phyloP scores from a whole-genome alignment of 2,888 invertebrate genomes.

The Lissocephala sabroskyi region DNA sequence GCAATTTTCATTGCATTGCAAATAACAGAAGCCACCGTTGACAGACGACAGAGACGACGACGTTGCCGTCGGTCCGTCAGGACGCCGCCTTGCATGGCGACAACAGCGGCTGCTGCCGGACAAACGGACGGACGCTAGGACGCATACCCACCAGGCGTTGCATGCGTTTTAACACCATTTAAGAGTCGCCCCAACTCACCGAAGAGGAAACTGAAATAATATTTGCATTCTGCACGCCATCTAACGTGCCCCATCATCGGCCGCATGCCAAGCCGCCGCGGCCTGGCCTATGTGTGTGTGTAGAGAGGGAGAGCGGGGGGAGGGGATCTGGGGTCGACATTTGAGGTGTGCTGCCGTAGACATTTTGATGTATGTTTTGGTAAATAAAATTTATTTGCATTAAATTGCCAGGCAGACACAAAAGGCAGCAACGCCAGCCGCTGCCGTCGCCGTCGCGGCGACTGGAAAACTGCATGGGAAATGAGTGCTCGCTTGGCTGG shows the following conservation, averaged over 20 bases:
- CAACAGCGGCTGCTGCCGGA: neutral
- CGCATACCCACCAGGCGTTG: slow-evolving; percentile 20
- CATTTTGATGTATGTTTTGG: slow-evolving; percentile 65
- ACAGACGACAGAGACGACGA: slow-evolving; percentile 43
- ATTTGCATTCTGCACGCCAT: slow-evolving; percentile 66
- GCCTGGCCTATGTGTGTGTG: neutral
- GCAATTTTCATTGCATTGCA: slow-evolving; percentile 52
- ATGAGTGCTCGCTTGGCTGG: slow-evolving; percentile 24
- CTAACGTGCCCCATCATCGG: slow-evolving; percentile 45
- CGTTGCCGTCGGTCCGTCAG: too few species aligned
- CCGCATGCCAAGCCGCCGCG: slow-evolving; percentile 20
- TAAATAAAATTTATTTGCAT: slow-evolving; percentile 68
- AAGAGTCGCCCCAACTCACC: slow-evolving; percentile 24
- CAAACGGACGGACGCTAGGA: neutral
- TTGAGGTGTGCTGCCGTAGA: slow-evolving; percentile 53
- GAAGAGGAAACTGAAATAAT: slow-evolving; percentile 58
- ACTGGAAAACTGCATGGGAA: neutral
- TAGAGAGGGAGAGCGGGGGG: too few species aligned
- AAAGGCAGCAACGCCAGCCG: slow-evolving; percentile 15
- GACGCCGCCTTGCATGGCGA: neutral
- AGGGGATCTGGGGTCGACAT: neutral
- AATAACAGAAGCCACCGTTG: slow-evolving; percentile 36
- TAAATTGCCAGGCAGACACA: slow-evolving; percentile 59
- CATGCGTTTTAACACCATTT: slow-evolving; percentile 65
- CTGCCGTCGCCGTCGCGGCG: neutral